A percentile compares a stretch with the other conserved stretches of the same genome.
These are phyloP conservation scores for Coilia nasus DNA, from an alignment of 2,797 vertebrate genomes.

Conservation along the genomic window DNA sequence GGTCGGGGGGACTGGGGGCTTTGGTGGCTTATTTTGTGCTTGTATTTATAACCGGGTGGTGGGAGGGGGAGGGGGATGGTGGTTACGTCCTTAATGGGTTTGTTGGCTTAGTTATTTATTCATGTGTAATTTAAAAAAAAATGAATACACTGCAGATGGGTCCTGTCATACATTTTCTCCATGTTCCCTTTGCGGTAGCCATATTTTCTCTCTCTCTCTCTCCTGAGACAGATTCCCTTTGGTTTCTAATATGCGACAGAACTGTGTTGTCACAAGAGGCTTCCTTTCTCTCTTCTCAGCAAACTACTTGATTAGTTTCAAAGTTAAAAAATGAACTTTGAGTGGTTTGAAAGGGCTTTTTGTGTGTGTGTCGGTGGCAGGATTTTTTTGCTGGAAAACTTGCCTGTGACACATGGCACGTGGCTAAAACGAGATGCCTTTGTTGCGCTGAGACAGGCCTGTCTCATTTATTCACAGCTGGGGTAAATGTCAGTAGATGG, in stretches of 20 bases:
- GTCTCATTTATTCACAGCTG: slow-evolving; percentile 26
- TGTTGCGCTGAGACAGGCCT: not conserved
- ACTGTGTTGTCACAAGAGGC: not conserved
- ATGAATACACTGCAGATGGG: not conserved
- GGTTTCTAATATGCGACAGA: not conserved
- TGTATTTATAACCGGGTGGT: no score
- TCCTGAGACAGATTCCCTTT: not conserved
- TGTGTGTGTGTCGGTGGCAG: slow-evolving; percentile 3
- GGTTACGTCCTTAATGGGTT: no score
- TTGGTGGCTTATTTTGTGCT: no score
- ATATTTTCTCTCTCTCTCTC: not conserved
- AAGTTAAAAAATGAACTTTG: slow-evolving; percentile 25
- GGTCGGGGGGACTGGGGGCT: no score
- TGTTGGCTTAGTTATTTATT: not conserved
- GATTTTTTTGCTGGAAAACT: slow-evolving; percentile 21
- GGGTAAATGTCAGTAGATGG: not conserved
- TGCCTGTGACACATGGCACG: not conserved
- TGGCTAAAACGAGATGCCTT: not conserved
- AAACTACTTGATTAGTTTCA: slow-evolving; percentile 24
- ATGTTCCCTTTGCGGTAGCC: not conserved
- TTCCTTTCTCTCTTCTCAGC: not conserved
- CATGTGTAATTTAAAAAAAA: not conserved
- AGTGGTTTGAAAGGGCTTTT: slow-evolving; percentile 15
- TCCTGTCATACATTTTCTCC: not conserved
- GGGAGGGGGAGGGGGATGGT: no score